Conservation (phyloP, 2,888 invertebrate species). For the Apoda limacodes region DNA sequence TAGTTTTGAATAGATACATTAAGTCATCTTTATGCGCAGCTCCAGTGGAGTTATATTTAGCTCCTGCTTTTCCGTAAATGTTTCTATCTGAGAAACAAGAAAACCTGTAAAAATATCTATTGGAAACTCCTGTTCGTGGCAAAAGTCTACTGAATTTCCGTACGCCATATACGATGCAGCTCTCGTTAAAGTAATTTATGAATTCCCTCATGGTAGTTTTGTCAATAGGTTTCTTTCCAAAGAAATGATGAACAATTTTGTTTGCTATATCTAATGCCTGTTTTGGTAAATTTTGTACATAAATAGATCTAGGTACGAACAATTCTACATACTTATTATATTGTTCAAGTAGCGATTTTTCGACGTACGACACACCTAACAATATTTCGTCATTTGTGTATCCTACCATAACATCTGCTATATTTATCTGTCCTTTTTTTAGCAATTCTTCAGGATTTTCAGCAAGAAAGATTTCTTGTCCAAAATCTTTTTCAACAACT, state of each 20-base stretch:
- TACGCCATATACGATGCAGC: slow-evolving; percentile 22
- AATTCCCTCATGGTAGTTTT: slow-evolving; percentile 21
- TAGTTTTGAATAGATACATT: slow-evolving; percentile 19
- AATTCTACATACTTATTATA: slow-evolving; percentile 29
- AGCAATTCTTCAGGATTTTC: slow-evolving; percentile 26
- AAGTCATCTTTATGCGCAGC: slow-evolving; percentile 20
- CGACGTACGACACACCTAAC: slow-evolving; percentile 17
- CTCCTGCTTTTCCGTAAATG: slow-evolving; percentile 11
- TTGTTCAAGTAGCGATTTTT: slow-evolving; percentile 12
- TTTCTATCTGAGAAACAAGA: slow-evolving; percentile 29
- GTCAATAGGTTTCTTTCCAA: slow-evolving; percentile 20
- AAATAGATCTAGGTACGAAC: slow-evolving; percentile 26
- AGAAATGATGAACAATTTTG: slow-evolving; percentile 23
- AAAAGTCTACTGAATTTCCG: slow-evolving; percentile 21
- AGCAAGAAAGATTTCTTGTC: slow-evolving; percentile 29
- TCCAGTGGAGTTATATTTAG: slow-evolving; percentile 13
- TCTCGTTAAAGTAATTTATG: slow-evolving; percentile 18
- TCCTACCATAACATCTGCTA: slow-evolving; percentile 76
- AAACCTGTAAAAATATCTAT: slow-evolving; percentile 28
- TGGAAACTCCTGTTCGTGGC: slow-evolving; percentile 15
- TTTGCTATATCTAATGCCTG: slow-evolving; percentile 21
- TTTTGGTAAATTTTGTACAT: slow-evolving; percentile 8
- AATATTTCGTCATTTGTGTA: slow-evolving; percentile 75
- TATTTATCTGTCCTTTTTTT: slow-evolving; percentile 49
- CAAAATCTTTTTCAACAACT: slow-evolving; percentile 38